These are phyloP conservation scores for Oncorhynchus mykiss DNA, from an alignment of 2,113 vertebrate species.

Conservation along the genomic window DNA sequence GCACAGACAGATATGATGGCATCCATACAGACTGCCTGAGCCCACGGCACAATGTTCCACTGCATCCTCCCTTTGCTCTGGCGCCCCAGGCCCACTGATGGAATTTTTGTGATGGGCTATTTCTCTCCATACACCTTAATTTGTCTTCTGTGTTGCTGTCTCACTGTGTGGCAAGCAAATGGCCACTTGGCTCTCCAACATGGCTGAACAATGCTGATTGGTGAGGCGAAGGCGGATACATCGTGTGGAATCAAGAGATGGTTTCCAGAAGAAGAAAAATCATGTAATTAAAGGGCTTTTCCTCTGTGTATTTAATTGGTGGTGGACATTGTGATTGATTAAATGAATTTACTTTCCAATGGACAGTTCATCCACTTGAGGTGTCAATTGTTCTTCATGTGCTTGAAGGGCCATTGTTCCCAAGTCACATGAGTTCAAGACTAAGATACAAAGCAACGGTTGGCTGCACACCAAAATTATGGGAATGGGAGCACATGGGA, in stretches of 20 bases:
- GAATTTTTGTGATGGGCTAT: conserved; percentile 11
- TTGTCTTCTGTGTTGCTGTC: conserved; percentile 2
- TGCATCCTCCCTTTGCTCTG: not conserved
- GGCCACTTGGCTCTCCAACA: not conserved
- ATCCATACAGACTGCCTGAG: conserved; percentile 11
- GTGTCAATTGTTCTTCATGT: not conserved
- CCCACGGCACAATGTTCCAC: not conserved
- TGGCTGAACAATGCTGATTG: conserved; percentile 7
- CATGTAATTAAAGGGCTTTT: not conserved
- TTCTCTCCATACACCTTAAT: conserved; percentile 9
- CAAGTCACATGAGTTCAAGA: not conserved
- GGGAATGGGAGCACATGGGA: not conserved
- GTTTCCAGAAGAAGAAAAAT: not conserved
- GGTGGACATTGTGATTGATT: not conserved
- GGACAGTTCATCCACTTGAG: not conserved
- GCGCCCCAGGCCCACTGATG: conserved; percentile 3
- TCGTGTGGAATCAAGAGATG: not conserved
- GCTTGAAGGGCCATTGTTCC: not conserved
- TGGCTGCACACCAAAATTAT: not conserved
- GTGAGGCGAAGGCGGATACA: not conserved
- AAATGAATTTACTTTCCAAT: conserved; percentile 5
- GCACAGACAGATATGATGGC: conserved; percentile 15
- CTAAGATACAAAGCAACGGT: not conserved
- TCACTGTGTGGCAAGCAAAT: conserved; percentile 11
- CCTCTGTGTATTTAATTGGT: not conserved